Percentiles rank a stretch among this genome's conserved stretches.
phyloP scores from a whole-genome alignment of 2,888 invertebrate genomes.

The Neuroscelio doddi region DNA sequence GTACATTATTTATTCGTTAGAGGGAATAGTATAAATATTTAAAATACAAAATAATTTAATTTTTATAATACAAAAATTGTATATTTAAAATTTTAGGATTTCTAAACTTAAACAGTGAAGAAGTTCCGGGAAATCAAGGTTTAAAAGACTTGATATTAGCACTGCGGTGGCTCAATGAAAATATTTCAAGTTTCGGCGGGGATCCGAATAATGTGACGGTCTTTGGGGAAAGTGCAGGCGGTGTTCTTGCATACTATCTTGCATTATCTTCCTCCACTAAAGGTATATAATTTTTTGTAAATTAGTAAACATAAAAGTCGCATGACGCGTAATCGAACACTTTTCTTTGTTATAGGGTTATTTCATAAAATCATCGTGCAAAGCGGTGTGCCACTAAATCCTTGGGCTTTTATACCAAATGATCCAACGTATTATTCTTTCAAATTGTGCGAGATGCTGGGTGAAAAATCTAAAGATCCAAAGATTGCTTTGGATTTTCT shows the following conservation, averaged over 20 bases:
- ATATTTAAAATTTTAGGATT: slow-evolving; percentile 33
- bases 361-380: slow-evolving; percentile 64
- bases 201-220: slow-evolving; percentile 55
- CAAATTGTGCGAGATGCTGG: slow-evolving; percentile 51
- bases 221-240: slow-evolving; percentile 56
- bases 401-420: slow-evolving; percentile 48
- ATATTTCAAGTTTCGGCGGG: slow-evolving; percentile 53
- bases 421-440: slow-evolving; percentile 45
- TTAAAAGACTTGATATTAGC: slow-evolving; percentile 57
- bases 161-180: slow-evolving; percentile 51
- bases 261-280: slow-evolving; percentile 42
- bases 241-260: slow-evolving; percentile 48
- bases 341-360: slow-evolving; percentile 52
- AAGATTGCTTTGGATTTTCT: slow-evolving; percentile 56
- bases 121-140: slow-evolving; percentile 54
- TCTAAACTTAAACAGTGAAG: slow-evolving; percentile 46
- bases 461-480: slow-evolving; percentile 52
- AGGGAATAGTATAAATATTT: no score
- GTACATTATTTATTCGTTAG: no score
- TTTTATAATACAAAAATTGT: no score
- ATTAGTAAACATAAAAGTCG: background rate
- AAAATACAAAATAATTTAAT: no score
- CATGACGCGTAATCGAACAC: background rate
- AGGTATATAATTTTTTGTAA: slow-evolving; percentile 32
- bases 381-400: slow-evolving; percentile 56